Base-by-base conservation (phyloP, 2,113 vertebrate species). In the Falco punctatus region DNA sequence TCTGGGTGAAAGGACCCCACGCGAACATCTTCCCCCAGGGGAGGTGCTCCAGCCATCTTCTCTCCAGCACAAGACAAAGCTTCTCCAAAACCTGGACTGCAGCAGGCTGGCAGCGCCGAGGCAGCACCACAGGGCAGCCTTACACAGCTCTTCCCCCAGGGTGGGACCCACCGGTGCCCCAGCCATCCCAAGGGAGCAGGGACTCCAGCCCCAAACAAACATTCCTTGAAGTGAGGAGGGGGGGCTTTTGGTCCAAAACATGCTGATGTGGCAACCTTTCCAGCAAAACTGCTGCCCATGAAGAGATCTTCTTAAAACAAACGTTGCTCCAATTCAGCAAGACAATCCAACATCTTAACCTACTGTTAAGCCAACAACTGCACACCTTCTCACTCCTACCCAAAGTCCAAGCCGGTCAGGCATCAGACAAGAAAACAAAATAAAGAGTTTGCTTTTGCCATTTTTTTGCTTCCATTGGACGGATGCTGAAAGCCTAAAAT, bases 1-100 rank as follows among this genome's bases (percentile, higher is more conserved):
- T 9, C 35, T 35, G 22, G 10, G 11, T 32, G 27, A 59, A 28
- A 69, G 27, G 21, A 59, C 5, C 11, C 32, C 69, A 40, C 3
- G 73, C 0, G 0, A 7, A 55, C 0, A 0, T 35, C 10, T 8
- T 54, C 5, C 21, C 6, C 6, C 23, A 13, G 10, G 15, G 28
- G 27, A 51, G 59, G 81, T 40, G 23, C 24, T 85, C n/a, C 83
- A 65, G 28, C 9, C 35, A 6, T 18, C 15, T 14, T 22, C 24
- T n/a, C n/a, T 69, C 27, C 21, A 42, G 54, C 46, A 65, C 6
- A 66, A 17, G 22, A 23, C 21, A 59, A 91, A 88, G 44, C 15
- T 33, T 51, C 40, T 65, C 38, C 73, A 78, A 55, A 66, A 48
- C 16, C 16, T 30, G 32, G 32, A 28, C 38, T 28, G 55, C 22